Evolutionary conservation across 2,888 invertebrate genomes (phyloP).

Genomic region (Germaria angustata): DNA sequence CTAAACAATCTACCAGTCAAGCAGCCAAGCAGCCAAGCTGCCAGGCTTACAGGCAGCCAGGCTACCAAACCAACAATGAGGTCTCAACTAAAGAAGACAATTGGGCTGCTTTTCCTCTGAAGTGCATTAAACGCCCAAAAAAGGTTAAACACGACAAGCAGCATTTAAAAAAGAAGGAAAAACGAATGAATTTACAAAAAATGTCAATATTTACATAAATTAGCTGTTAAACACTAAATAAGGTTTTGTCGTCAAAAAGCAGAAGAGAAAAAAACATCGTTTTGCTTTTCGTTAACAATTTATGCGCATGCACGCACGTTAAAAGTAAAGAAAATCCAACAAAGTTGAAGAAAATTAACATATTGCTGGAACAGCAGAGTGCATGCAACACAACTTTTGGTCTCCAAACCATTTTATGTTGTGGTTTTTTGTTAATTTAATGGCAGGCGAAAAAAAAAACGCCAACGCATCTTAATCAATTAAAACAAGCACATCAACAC

Average conservation of each 20-base stretch:
- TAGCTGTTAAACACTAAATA: conserved; percentile 66
- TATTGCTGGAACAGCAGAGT: neutral
- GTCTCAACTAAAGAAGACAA: conserved; percentile 17
- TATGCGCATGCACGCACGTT: conserved; percentile 66
- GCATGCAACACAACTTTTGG: neutral
- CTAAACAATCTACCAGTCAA: neutral
- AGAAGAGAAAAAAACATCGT: neutral
- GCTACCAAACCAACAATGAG: neutral
- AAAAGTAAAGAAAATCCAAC: conserved; percentile 3
- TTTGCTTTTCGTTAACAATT: conserved; percentile 22
- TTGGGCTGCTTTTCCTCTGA: conserved; percentile 36
- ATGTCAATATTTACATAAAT: conserved; percentile 68
- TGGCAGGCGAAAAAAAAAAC: conserved; percentile 9
- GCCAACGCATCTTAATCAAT: conserved; percentile 51
- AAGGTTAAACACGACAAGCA: conserved; percentile 64
- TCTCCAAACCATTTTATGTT: neutral
- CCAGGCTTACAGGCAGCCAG: neutral
- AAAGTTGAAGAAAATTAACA: conserved; percentile 34
- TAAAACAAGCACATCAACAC: conserved; percentile 19
- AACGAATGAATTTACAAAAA: conserved; percentile 37
- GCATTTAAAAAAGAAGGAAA: neutral
- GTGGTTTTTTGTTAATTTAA: neutral
- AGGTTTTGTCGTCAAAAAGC: conserved; percentile 47
- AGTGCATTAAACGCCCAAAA: conserved; percentile 65
- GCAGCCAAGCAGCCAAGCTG: neutral